Conservation (phyloP, 1,140 invertebrate genomes). For the Trichoplusia ni region DNA sequence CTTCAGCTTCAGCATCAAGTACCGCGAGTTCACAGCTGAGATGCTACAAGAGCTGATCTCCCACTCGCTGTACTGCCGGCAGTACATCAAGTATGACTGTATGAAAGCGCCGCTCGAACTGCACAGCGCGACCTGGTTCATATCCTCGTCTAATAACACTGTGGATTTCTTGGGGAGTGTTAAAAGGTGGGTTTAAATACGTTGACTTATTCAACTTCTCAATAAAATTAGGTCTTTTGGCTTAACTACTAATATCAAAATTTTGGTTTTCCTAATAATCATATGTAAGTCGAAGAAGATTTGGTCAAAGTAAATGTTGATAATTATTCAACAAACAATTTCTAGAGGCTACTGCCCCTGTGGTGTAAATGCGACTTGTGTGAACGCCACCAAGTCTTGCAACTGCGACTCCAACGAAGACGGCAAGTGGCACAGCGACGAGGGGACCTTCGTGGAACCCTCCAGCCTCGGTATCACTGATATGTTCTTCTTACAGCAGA, state of each 20-base stretch:
- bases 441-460: conserved; percentile 90
- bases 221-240: too few relatives aligned
- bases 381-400: conserved; percentile 90
- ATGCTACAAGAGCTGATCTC: conserved; percentile 95
- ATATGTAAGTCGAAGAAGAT: too few relatives aligned
- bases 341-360: conserved; percentile 86
- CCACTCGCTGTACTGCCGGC: conserved; percentile 93
- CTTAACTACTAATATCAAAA: too few relatives aligned
- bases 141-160: conserved; percentile 88
- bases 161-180: conserved; percentile 93
- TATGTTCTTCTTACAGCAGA: conserved; percentile 94
- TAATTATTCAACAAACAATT: too few relatives aligned
- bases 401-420: conserved; percentile 93
- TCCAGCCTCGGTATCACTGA: conserved; percentile 93
- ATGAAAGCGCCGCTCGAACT: conserved; percentile 93
- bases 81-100: conserved; percentile 96
- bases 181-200: conserved; percentile 83
- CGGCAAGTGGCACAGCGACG: conserved; percentile 91
- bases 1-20: conserved; percentile 92
- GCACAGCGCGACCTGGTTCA: conserved; percentile 95
- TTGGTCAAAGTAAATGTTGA: too few relatives aligned
- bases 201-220: too few relatives aligned
- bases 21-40: conserved; percentile 93
- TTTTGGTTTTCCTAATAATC: too few relatives aligned
- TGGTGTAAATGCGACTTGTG: conserved; percentile 89